Conservation (phyloP, 2,797 vertebrate species). For the Lepus townsendii region DNA sequence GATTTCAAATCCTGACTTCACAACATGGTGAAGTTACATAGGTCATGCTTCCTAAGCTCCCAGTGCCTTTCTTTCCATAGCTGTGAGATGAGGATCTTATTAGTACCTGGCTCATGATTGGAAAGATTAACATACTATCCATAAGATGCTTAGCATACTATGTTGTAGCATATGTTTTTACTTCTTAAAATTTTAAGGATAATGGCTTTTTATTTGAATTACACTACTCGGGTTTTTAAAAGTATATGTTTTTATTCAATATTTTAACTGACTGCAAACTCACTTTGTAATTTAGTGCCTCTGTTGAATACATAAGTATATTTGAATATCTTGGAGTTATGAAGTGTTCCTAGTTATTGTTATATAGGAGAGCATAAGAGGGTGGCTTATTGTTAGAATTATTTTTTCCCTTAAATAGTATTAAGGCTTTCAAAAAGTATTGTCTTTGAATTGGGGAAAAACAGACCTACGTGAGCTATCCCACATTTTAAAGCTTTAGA, state of each 20-base stretch:
- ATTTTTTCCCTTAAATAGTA: slow-evolving; percentile 55
- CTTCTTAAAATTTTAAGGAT: slow-evolving; percentile 46
- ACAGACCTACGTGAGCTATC: slow-evolving; percentile 57
- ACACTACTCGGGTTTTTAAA: slow-evolving; percentile 57
- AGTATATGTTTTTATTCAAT: slow-evolving; percentile 15
- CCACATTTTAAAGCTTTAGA: slow-evolving; percentile 71
- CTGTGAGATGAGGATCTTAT: slow-evolving; percentile 17
- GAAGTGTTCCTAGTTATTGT: slow-evolving; percentile 56
- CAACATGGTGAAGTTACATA: not conserved
- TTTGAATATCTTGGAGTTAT: slow-evolving; percentile 40
- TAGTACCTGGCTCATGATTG: not conserved
- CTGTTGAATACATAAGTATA: slow-evolving; percentile 6
- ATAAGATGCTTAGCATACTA: slow-evolving; percentile 44
- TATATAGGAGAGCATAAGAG: slow-evolving; percentile 18
- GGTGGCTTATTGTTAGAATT: slow-evolving; percentile 32
- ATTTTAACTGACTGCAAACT: slow-evolving; percentile 57
- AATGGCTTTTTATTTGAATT: slow-evolving; percentile 66
- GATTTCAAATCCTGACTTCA: slow-evolving; percentile 22
- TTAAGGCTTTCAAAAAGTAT: slow-evolving; percentile 60
- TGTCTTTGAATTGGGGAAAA: slow-evolving; percentile 72
- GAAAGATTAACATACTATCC: slow-evolving; percentile 28
- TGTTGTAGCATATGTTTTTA: slow-evolving; percentile 17
- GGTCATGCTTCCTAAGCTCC: slow-evolving; percentile 40
- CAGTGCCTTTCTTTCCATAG: slow-evolving; percentile 33
- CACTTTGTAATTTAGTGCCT: slow-evolving; percentile 53